These are phyloP conservation scores for Agriotes lineatus DNA, from an alignment of 2,888 invertebrate species.

Conservation along the genomic window DNA sequence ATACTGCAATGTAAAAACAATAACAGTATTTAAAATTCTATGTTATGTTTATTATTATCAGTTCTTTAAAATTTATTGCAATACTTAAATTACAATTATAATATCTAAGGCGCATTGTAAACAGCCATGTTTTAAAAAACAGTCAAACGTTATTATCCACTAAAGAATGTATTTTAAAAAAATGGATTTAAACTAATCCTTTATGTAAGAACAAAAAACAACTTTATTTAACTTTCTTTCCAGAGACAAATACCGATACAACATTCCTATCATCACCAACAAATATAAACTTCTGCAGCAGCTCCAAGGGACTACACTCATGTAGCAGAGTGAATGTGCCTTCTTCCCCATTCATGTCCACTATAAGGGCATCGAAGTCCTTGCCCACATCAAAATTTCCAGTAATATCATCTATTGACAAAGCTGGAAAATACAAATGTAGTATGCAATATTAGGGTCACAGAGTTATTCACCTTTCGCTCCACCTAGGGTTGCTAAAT, in stretches of 20 bases:
- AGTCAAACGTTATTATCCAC: too few species aligned
- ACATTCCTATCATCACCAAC: conserved; percentile 89
- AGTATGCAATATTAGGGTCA: conserved; percentile 11
- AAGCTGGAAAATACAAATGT: conserved; percentile 69
- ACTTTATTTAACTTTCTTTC: conserved; percentile 69
- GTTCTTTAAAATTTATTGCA: too few species aligned
- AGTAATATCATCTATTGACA: conserved; percentile 78
- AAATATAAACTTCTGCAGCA: conserved; percentile 83
- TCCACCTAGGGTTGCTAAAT: conserved; percentile 89
- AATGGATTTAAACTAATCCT: too few species aligned
- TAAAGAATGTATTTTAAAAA: too few species aligned
- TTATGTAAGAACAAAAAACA: too few species aligned
- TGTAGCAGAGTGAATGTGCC: conserved; percentile 70
- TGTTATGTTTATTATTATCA: too few species aligned
- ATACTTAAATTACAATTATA: too few species aligned
- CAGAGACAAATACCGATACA: conserved; percentile 79
- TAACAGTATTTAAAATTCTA: too few species aligned
- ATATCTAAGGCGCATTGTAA: too few species aligned
- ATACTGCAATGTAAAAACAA: too few species aligned
- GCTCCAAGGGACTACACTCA: conserved; percentile 69
- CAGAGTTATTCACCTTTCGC: conserved; percentile 73
- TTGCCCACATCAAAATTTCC: conserved; percentile 87
- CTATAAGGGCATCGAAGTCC: conserved; percentile 87
- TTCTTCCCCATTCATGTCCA: conserved; percentile 74
- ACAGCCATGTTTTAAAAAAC: too few species aligned